phyloP scores from a whole-genome alignment of 1,140 invertebrate genomes.

The Sminthurinus signatus region DNA sequence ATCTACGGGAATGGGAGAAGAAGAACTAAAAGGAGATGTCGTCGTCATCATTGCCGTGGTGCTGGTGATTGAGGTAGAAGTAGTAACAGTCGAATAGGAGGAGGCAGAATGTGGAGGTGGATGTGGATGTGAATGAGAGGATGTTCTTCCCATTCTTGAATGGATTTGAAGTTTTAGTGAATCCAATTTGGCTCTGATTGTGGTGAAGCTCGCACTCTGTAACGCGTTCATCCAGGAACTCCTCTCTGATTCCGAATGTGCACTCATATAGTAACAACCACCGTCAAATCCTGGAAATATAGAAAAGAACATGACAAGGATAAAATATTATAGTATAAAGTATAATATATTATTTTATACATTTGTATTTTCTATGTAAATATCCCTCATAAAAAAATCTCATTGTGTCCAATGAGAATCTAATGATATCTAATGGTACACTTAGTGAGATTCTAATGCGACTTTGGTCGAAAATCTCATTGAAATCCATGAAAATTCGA shows the following conservation, averaged over 20 bases:
- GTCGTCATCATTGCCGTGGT: background rate
- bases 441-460: too few species aligned
- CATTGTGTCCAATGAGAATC: too few species aligned
- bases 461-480: too few species aligned
- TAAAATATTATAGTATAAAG: too few species aligned
- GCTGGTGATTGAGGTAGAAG: too few species aligned
- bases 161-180: conserved; percentile 52
- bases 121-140: background rate
- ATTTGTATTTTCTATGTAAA: too few species aligned
- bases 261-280: conserved; percentile 67
- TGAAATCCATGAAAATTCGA: too few species aligned
- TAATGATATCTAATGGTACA: too few species aligned
- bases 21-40: conserved; percentile 6
- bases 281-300: conserved; percentile 62
- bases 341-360: too few species aligned
- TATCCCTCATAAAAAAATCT: too few species aligned
- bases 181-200: conserved; percentile 67
- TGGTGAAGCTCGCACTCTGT: conserved; percentile 74
- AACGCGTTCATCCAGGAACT: conserved; percentile 80
- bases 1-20: background rate
- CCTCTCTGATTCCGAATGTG: conserved; percentile 70
- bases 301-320: too few species aligned
- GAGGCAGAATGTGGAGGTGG: background rate
- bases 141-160: background rate
- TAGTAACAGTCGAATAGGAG: background rate